Conservation (phyloP, 2,797 vertebrate genomes). For the Phyllotis vaccarum region DNA sequence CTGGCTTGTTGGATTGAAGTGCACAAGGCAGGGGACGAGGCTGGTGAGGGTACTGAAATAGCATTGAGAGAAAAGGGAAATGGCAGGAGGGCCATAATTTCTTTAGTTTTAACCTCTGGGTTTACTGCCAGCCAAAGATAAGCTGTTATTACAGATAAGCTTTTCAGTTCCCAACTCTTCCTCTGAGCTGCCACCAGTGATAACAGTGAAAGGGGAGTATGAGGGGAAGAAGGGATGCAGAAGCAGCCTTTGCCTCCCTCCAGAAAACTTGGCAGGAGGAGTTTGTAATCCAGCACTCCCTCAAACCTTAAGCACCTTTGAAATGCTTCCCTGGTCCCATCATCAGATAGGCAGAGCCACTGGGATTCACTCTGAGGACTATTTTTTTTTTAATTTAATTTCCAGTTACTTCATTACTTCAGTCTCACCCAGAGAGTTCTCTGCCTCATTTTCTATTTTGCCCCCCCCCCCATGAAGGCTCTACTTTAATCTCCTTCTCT, state of each 20-base stretch:
- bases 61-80: conserved; percentile 22
- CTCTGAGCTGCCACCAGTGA: conserved; percentile 53
- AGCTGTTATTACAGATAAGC: conserved; percentile 80
- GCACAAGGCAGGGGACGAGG: background rate
- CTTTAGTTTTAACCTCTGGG: conserved; percentile 81
- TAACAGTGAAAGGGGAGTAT: background rate
- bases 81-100: conserved; percentile 65
- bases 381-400: background rate
- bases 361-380: conserved; percentile 29
- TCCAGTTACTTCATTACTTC: conserved; percentile 37
- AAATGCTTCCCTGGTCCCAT: conserved; percentile 67
- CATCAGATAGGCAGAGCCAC: conserved; percentile 49
- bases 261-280: conserved; percentile 54
- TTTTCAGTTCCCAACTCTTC: conserved; percentile 60
- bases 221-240: background rate
- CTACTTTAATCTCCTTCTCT: background rate
- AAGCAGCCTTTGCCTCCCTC: conserved; percentile 25
- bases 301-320: conserved; percentile 71
- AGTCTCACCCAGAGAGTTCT: background rate
- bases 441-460: conserved; percentile 54
- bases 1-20: conserved; percentile 62
- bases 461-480: conserved; percentile 32
- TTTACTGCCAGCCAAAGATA: conserved; percentile 77
- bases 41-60: conserved; percentile 30
- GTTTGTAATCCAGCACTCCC: conserved; percentile 52